Evolutionary conservation across 2,797 vertebrate genomes (phyloP).

Genomic region (Pipistrellus nathusii): DNA sequence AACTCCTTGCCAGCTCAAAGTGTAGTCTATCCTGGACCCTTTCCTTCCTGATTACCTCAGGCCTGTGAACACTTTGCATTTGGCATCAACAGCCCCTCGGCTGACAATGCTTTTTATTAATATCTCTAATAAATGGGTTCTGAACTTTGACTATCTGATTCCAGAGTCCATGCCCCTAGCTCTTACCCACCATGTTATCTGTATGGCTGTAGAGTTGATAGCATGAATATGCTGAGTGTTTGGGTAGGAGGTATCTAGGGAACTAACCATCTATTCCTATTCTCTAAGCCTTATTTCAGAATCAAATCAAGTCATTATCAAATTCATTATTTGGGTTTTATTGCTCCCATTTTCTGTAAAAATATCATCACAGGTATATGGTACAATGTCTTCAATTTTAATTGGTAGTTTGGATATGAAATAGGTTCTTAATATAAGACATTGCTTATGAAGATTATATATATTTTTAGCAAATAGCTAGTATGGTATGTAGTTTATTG

Average conservation of each 20-base stretch:
- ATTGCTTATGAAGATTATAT: neutral
- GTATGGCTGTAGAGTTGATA: neutral
- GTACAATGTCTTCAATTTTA: neutral
- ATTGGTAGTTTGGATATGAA: neutral
- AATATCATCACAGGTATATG: neutral
- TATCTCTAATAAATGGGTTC: neutral
- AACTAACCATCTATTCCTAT: neutral
- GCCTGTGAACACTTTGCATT: neutral
- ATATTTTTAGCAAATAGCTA: neutral
- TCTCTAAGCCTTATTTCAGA: slow-evolving; percentile 12
- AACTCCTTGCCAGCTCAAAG: neutral
- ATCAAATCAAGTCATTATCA: slow-evolving; percentile 12
- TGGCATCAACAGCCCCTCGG: neutral
- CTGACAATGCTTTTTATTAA: neutral
- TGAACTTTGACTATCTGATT: neutral
- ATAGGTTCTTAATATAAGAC: neutral
- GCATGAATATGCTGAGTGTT: neutral
- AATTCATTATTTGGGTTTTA: neutral
- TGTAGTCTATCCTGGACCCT: neutral
- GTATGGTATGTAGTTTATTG: neutral
- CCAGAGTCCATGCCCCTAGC: neutral
- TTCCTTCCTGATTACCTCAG: neutral
- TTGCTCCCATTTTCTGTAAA: neutral
- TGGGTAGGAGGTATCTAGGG: neutral
- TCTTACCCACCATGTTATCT: neutral